Evolutionary conservation across 2,113 vertebrate genomes (phyloP).

Genomic region (Calidris pygmaea): DNA sequence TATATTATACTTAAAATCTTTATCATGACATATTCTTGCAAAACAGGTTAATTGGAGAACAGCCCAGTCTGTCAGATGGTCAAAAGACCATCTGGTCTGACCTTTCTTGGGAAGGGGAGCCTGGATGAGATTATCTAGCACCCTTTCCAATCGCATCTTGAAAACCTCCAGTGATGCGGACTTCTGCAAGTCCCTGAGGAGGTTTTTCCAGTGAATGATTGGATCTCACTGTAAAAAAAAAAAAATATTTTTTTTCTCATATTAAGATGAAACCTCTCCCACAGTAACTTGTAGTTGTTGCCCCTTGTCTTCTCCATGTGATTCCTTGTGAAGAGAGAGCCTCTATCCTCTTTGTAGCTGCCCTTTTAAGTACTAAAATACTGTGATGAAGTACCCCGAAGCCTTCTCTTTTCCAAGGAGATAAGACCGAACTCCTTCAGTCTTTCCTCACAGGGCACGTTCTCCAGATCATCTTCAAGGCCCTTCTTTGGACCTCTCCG

Average conservation of each 20-base stretch:
- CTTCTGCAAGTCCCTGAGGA: neutral
- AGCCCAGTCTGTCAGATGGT: neutral
- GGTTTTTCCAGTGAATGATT: neutral
- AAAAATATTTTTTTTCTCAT: neutral
- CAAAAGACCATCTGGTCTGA: neutral
- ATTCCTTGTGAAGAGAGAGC: neutral
- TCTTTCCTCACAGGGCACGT: neutral
- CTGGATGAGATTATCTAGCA: neutral
- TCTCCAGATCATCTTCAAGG: neutral
- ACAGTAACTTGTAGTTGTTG: neutral
- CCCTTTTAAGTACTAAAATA: neutral
- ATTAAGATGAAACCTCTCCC: neutral
- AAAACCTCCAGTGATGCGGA: accelerated
- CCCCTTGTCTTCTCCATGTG: neutral
- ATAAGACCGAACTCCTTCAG: neutral
- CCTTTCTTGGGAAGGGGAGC: neutral
- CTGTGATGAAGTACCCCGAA: neutral
- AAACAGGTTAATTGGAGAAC: neutral
- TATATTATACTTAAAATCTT: neutral
- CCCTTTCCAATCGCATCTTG: neutral
- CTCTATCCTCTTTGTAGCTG: neutral
- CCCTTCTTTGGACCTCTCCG: neutral
- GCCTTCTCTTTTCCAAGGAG: neutral
- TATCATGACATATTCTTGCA: neutral
- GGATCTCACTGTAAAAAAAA: neutral